Percentiles rank a stretch among this genome's conserved stretches.
Conservation (phyloP, 2,888 invertebrate species). For the Liodrosophila aerea region DNA sequence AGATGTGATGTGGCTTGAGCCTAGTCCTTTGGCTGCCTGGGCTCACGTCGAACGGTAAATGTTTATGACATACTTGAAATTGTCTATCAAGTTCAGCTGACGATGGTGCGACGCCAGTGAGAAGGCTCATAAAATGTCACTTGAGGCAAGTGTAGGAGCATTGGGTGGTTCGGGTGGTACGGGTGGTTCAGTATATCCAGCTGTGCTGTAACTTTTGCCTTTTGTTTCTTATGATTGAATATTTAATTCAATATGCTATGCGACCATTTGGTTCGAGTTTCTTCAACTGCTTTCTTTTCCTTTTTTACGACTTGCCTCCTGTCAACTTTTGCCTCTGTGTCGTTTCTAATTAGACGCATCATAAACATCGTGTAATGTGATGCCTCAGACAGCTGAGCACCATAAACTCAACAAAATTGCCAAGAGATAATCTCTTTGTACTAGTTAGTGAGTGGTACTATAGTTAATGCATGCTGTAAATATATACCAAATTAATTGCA, state of each 20-base stretch:
- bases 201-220: conserved; percentile 53
- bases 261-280: conserved; percentile 46
- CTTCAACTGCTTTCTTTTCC: neutral
- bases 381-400: conserved; percentile 6
- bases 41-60: conserved; percentile 75
- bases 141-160: conserved; percentile 25
- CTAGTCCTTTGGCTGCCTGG: conserved; percentile 42
- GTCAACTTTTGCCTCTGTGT: conserved; percentile 19
- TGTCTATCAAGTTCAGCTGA: conserved; percentile 77
- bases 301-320: conserved; percentile 39
- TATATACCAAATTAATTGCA: neutral
- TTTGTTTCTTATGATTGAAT: conserved; percentile 71
- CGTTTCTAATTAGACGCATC: conserved; percentile 63
- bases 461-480: too few species aligned
- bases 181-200: conserved; percentile 15
- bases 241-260: conserved; percentile 73
- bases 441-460: too few species aligned
- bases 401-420: conserved; percentile 6
- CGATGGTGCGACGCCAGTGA: conserved; percentile 36
- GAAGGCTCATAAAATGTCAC: conserved; percentile 65
- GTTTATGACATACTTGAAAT: conserved; percentile 75
- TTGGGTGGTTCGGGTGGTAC: neutral
- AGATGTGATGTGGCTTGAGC: neutral
- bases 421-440: neutral
- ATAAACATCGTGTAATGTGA: conserved; percentile 69